phyloP scores from a whole-genome alignment of 2,888 invertebrate species.

The Hydriomena furcata region DNA sequence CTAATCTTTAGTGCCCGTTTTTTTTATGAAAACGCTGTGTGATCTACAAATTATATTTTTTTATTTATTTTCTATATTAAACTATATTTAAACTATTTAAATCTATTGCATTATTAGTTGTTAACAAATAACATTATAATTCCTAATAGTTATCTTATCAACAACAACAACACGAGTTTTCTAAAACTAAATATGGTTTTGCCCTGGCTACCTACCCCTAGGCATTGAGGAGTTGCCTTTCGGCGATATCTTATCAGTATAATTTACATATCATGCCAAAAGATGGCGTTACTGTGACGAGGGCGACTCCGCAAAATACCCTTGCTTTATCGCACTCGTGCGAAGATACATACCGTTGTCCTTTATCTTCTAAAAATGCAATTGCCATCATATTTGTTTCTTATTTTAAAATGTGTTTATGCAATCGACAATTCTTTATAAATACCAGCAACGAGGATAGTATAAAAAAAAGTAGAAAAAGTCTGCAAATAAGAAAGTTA shows the following conservation, averaged over 20 bases:
- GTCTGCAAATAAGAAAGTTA: background rate
- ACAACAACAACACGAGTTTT: no score
- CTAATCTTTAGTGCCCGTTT: no score
- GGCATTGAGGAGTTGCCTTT: no score
- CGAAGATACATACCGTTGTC: constrained; percentile 1
- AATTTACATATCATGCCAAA: background rate
- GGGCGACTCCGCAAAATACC: background rate
- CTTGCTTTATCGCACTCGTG: constrained; percentile 8
- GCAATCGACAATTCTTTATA: background rate
- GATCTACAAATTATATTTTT: no score
- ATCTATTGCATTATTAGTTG: no score
- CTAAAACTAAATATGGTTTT: no score
- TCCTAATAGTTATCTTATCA: no score
- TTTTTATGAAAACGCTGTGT: no score
- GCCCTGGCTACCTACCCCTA: no score
- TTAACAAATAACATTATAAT: no score
- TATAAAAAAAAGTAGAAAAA: constrained; percentile 6
- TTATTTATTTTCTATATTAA: no score
- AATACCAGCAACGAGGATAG: background rate
- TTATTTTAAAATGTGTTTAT: background rate
- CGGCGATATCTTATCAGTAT: background rate
- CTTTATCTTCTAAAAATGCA: background rate
- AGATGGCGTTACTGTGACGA: constrained; percentile 15
- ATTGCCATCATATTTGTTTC: background rate
- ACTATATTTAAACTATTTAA: no score